phyloP scores from a whole-genome alignment of 2,888 invertebrate species.

The Pristionchus mayeri region DNA sequence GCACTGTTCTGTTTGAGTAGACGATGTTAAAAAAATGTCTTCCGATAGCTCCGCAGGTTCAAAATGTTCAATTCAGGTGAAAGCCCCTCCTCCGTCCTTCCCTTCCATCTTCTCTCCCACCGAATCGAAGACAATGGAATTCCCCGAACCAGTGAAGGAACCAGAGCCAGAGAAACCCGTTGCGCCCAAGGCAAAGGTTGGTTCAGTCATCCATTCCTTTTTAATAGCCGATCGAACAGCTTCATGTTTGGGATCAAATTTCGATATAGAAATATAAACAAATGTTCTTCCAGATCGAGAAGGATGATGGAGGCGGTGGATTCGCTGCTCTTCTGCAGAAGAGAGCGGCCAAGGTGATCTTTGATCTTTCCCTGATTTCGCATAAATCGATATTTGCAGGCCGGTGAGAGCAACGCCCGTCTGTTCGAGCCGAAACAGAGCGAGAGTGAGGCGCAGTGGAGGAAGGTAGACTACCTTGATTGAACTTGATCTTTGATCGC shows the following conservation, averaged over 20 bases:
- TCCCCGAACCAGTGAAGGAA: constrained; percentile 62
- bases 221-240: not conserved
- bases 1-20: too few relatives aligned
- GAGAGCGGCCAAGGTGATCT: constrained; percentile 67
- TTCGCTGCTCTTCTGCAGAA: constrained; percentile 74
- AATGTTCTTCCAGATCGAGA: constrained; percentile 60
- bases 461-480: constrained; percentile 82
- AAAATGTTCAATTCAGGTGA: constrained; percentile 52
- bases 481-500: not conserved
- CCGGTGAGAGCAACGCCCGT: constrained; percentile 57
- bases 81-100: constrained; percentile 73
- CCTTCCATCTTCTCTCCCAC: constrained; percentile 75
- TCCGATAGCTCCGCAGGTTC: too few relatives aligned
- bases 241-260: not conserved
- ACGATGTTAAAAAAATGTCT: too few relatives aligned
- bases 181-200: constrained; percentile 60
- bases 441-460: constrained; percentile 90
- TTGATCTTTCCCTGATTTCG: constrained; percentile 47
- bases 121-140: constrained; percentile 73
- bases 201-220: not conserved
- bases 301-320: constrained; percentile 61
- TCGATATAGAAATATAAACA: too few relatives aligned
- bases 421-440: constrained; percentile 63
- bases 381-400: not conserved
- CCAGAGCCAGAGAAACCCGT: constrained; percentile 53